Evolutionary conservation across 2,113 vertebrate species (phyloP), one percentile per base, ranked within the genome.

Genomic region (Mirza zaza): DNA sequence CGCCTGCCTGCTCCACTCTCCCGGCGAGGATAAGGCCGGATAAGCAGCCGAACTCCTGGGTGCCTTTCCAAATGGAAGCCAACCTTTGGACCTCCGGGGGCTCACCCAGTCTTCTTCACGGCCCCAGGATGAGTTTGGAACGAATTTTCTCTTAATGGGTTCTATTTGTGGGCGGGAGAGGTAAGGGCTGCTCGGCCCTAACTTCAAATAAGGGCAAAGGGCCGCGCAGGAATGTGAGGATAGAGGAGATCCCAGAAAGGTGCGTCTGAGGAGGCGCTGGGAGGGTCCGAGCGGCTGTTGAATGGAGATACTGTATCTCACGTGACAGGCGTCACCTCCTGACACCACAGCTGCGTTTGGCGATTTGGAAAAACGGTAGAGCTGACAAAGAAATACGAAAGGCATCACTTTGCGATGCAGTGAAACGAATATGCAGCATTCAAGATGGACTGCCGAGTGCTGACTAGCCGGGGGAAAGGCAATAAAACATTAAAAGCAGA

Each of bases 11-110:
- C 85, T 45, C 83, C 97, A 93, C 96, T 97, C 87, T 97, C 70
- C n/a, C 14, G 65, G 93, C 95, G 52, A 73, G 96, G 98, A 98
- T 98, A 98, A 98, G 96, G 86, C 48, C 85, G 97, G 96, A 97
- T 98, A 98, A 98, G 91, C 94, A 9, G 84, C 81, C 91, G 80
- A 98, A 96, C 98, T 95, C 90, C 88, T 96, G 86, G 89, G 55
- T 97, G 42, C 52, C 91, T 96, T 97, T 96, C 83, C 97, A 97
- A 94, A 94, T 94, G 96, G 97, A 97, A 97, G 91, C 81, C 98
- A 98, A 98, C 97, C 98, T 98, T 90, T 97, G 84, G 98, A 98
- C 98, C 97, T 97, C 86, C 92, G 7, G 76, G 68, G 90, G 97
- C 76, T 98, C 96, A 95, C 83, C 61, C 87, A 68, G 93, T 94